Evolutionary conservation across 2,888 invertebrate genomes (phyloP).

Genomic region (Smittia sp.): DNA sequence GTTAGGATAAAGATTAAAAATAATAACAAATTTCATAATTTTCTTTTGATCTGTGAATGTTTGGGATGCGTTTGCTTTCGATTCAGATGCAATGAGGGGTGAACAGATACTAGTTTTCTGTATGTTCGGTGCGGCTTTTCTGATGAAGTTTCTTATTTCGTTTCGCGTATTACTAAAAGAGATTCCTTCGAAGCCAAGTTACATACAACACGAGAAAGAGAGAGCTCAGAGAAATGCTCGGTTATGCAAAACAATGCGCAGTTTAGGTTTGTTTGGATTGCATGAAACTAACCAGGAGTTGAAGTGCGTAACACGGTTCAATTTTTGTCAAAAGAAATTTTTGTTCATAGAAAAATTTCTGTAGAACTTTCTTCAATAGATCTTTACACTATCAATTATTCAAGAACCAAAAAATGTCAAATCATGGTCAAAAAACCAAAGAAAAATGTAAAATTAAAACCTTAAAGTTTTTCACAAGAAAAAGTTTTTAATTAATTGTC

Average conservation of each 20-base stretch:
- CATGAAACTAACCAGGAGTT: slow-evolving; percentile 14
- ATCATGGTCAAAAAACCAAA: slow-evolving; percentile 15
- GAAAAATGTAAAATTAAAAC: neutral
- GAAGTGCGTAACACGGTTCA: slow-evolving; percentile 23
- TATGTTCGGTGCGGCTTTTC: too few relatives aligned
- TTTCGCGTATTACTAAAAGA: too few relatives aligned
- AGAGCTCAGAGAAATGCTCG: neutral
- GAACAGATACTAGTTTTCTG: too few relatives aligned
- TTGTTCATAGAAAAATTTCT: neutral
- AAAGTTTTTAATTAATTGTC: slow-evolving; percentile 24
- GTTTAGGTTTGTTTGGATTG: neutral
- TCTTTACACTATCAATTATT: slow-evolving; percentile 21
- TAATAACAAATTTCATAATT: slow-evolving; percentile 19
- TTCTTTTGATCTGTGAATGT: slow-evolving; percentile 3
- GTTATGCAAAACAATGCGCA: slow-evolving; percentile 6
- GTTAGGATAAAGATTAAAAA: slow-evolving; percentile 44
- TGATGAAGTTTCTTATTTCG: too few relatives aligned
- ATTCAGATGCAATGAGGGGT: neutral
- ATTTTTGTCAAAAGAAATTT: neutral
- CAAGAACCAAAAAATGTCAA: slow-evolving; percentile 14
- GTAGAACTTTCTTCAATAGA: slow-evolving; percentile 22
- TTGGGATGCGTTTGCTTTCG: slow-evolving; percentile 2
- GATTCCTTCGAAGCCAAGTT: too few relatives aligned
- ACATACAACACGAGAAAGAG: neutral
- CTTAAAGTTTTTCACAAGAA: slow-evolving; percentile 17